Conservation (phyloP, 2,113 vertebrate species). For the Gnathonemus longibarbis region DNA sequence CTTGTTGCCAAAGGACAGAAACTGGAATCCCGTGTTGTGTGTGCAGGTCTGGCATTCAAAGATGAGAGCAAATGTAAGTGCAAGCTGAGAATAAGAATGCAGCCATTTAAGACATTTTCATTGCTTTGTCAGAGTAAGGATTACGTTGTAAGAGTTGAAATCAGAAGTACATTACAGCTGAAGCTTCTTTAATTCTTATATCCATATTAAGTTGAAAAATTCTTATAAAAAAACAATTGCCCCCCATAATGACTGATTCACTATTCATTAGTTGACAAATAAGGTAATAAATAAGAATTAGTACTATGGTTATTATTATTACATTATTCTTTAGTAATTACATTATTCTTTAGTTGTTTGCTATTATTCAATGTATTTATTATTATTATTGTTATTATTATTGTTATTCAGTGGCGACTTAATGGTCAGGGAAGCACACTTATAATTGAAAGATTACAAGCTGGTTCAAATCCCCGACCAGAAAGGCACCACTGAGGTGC, state of each 20-base stretch:
- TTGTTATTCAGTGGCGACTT: not conserved
- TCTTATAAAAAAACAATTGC: no score
- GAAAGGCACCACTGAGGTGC: no score
- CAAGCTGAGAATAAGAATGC: not conserved
- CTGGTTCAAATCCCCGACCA: no score
- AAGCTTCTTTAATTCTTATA: not conserved
- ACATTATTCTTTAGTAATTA: not conserved
- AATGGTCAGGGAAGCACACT: no score
- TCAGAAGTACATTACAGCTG: not conserved
- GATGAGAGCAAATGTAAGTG: not conserved
- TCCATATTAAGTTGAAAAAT: no score
- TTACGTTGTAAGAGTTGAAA: not conserved
- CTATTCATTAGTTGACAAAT: no score
- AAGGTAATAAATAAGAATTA: no score
- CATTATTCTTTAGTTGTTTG: not conserved
- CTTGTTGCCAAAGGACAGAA: not conserved
- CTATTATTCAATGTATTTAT: not conserved
- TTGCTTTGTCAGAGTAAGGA: not conserved
- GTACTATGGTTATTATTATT: not conserved
- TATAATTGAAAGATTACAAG: no score
- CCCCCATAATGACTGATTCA: no score
- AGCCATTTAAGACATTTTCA: not conserved
- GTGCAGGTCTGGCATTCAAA: not conserved
- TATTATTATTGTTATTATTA: not conserved
- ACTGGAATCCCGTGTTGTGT: not conserved